Base-by-base conservation (phyloP, 1,140 invertebrate genomes). In the Penaeus indicus region DNA sequence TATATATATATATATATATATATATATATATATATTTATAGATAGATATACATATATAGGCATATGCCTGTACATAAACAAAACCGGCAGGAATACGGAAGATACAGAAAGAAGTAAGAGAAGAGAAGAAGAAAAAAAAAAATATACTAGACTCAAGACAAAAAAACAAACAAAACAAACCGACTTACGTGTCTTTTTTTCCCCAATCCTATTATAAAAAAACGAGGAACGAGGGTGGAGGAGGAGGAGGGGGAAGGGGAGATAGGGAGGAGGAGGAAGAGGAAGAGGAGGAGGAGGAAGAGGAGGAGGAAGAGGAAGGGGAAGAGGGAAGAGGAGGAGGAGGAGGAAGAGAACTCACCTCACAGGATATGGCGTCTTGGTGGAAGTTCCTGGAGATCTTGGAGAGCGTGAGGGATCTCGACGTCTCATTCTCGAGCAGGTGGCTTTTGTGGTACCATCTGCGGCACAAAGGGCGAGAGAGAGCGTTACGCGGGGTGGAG, bases 371-470 rank as follows among this genome's bases (percentile, higher is more conserved):
- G 18, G 63, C 47, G 79, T 72, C 38, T 27, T 83, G 78, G 67
- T 88, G 86, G 19, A 82, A n/a, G 38, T 25, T 82, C 1, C 86
- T 61, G 19, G 79, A 27, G 11, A 88, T 83, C 79, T 79, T 82
- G 10, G 27, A 7, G 7, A 88, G n/a, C n/a, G 60, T 82, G 16
- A 82, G 60, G 42, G 63, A 32, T 2, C 64, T 82, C 22, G 79
- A 60, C 1, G 86, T 88, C 11, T 62, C 79, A 79, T 88, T 81
- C 7, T n/a, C 3, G 21, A 88, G n/a, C 4, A 75, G 63, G 16
- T 82, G 63, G 62, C 47, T 72, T 10, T 83, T 88, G 5, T 75
- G 86, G 79, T 88, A 88, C 86, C 86, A 88, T 42, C 86, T 88
- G 86, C n/a, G 69, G 80, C 75, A 67, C 11, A 47, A 64, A 21